Base-by-base conservation (phyloP, 1,140 invertebrate genomes). In the Propsilocerus akamusi region DNA sequence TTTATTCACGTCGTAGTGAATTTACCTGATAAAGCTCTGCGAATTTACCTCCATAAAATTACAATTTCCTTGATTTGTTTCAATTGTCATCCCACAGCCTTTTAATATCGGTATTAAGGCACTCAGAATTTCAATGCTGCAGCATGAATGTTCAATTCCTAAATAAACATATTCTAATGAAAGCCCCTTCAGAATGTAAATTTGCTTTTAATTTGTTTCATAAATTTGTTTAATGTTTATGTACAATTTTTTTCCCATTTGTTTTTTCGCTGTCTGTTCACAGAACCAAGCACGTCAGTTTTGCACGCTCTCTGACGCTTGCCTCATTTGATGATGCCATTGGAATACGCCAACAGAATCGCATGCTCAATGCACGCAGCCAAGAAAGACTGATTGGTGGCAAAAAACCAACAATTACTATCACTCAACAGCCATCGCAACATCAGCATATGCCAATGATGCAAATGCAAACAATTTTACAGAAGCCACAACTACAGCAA, bases 241-340 rank as follows among this genome's bases (percentile, higher is more conserved):
- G 8, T 23, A 14, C 48, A 20, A 54, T 37, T 28, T 30, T 49
- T 26, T 34, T 25, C 25, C 12, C 17, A 64, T 67, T 23, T 51
- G 34, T 37, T 25, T 53, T 48, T 63, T 63, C 49, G 14, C 28
- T 12, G n/a, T 8, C 4, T 7, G 48, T 34, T 23, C 41, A 0
- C 67, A 81, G 80, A 64, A 77, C 79, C 53, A 92, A 91, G 63
- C 88, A 92, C 63, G 89, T 94, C 25, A 91, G 86, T 58, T 94
- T 94, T 59, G 88, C 88, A 17, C 73, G 83, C 25, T 87, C 84
- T 1, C 81, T 87, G 55, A 88, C 85, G 0, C 60, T 87, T 48
- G 83, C 82, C 5, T 86, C 83, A 2, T 86, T 88, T 56, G 84
- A 87, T 50, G 77, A 81, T 65, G 66, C 65, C 61, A 67, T 69